Evolutionary conservation across 1,140 invertebrate species (phyloP).

Genomic region (Druon quercuslanigerum): DNA sequence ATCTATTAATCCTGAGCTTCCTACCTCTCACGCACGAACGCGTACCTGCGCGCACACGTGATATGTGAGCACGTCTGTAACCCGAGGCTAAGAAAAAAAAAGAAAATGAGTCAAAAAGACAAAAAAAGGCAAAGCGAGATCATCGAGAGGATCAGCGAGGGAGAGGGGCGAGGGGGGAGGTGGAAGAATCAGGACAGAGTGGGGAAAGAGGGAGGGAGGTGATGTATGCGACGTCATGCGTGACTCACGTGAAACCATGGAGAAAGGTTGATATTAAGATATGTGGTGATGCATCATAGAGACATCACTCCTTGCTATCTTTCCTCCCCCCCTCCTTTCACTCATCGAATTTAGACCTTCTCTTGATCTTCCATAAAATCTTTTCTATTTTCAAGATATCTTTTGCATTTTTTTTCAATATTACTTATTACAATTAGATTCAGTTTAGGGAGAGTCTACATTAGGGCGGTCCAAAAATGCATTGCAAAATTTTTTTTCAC

Average conservation of each 20-base stretch:
- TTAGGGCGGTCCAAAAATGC: too few relatives aligned
- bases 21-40: constrained; percentile 18
- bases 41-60: constrained; percentile 20
- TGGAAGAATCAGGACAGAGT: too few relatives aligned
- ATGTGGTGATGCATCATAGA: constrained; percentile 63
- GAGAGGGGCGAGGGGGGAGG: constrained; percentile 33
- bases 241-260: constrained; percentile 60
- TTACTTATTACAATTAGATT: too few relatives aligned
- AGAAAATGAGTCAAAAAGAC: constrained; percentile 19
- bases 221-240: constrained; percentile 66
- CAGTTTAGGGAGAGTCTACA: too few relatives aligned
- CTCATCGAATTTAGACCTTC: constrained; percentile 2
- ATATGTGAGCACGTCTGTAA: constrained; percentile 21
- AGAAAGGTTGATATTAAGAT: constrained; percentile 59
- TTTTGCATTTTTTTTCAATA: neutral
- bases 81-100: constrained; percentile 14
- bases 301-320: constrained; percentile 55
- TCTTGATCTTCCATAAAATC: neutral
- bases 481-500: too few relatives aligned
- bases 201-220: constrained; percentile 49
- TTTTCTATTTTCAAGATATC: neutral
- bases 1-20: constrained; percentile 28
- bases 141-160: constrained; percentile 39
- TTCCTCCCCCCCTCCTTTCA: constrained; percentile 36
- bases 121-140: constrained; percentile 29